Evolutionary conservation across 2,113 vertebrate species (phyloP).

Genomic region (Pionites leucogaster): DNA sequence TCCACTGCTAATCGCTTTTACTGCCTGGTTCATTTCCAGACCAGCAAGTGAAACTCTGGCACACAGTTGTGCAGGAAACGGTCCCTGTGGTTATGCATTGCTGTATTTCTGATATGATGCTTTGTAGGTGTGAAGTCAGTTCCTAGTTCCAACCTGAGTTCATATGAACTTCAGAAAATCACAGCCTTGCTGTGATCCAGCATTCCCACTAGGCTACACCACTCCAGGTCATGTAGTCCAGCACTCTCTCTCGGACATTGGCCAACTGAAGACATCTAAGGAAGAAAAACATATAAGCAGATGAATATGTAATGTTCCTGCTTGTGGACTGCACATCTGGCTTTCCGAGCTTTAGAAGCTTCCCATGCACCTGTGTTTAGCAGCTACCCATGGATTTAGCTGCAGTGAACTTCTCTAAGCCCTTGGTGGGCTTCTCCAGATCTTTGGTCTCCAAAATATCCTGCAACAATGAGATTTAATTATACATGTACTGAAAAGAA

Average conservation of each 20-base stretch:
- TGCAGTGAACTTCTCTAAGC: background rate
- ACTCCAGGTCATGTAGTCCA: accelerated
- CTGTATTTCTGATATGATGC: background rate
- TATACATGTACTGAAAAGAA: background rate
- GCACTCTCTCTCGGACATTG: background rate
- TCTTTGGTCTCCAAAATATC: background rate
- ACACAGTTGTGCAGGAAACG: constrained; percentile 28
- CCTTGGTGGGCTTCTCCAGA: background rate
- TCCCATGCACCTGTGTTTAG: background rate
- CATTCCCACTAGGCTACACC: background rate
- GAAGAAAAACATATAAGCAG: background rate
- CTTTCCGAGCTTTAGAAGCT: background rate
- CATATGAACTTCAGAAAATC: background rate
- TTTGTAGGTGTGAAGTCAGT: background rate
- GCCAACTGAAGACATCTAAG: background rate
- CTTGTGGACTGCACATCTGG: background rate
- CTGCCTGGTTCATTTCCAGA: constrained; percentile 69
- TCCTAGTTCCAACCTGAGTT: background rate
- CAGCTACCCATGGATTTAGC: background rate
- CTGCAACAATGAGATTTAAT: background rate
- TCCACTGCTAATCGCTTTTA: constrained; percentile 73
- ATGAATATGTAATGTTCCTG: background rate
- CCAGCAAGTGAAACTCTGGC: constrained; percentile 64
- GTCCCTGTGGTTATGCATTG: background rate
- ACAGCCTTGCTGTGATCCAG: background rate